Evolutionary conservation across 2,113 vertebrate genomes (phyloP), one percentile per base, ranked within the genome.

Genomic region (Serinus canaria): DNA sequence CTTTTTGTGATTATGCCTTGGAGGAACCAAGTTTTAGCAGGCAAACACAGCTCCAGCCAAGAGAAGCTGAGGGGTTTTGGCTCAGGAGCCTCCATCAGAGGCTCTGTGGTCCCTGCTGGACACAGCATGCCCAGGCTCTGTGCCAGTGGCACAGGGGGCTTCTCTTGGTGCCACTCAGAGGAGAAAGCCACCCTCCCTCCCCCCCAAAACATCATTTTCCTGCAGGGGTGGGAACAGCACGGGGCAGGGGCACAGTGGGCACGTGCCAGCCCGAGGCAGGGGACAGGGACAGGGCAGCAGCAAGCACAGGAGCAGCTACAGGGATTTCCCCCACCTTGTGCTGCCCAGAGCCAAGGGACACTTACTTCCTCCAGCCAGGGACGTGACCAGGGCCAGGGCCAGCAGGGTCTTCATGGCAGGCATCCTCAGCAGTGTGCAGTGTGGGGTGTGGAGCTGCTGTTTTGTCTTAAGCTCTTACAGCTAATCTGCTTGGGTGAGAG

Each of bases 401-500:
- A 98, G 96, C 18, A 96, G 53, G 67, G 96, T 97, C 98, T 90
- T 98, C 98, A 98, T 98, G 89, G 92, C 22, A 47, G 76, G 27
- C 95, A 91, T 96, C 43, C 43, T 39, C 94, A 47, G 68, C 89
- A 62, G 72, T 70, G 80, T 31, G 56, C 49, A 15, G 76, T 4
- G 5, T 3, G 2, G 89, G 63, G 55, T 2, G 31, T 1, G 62
- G 30, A 66, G 94, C 94, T 87, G 89, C 84, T 95, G 58, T 92
- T 92, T 95, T 97, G 96, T 96, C 97, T 97, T 90, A 96, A 94
- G 79, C 80, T 97, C 89, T 98, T 97, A 97, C 83, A 92, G 84
- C 73, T 98, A 98, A 98, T 98, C 96, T 91, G 97, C 97, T 95
- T 79, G 96, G 94, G 96, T 85, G 97, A 98, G 97, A 93, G 98